Percentiles rank a stretch among this genome's conserved stretches.
Evolutionary conservation across 2,113 vertebrate species (phyloP).

Genomic region (Anser cygnoides): DNA sequence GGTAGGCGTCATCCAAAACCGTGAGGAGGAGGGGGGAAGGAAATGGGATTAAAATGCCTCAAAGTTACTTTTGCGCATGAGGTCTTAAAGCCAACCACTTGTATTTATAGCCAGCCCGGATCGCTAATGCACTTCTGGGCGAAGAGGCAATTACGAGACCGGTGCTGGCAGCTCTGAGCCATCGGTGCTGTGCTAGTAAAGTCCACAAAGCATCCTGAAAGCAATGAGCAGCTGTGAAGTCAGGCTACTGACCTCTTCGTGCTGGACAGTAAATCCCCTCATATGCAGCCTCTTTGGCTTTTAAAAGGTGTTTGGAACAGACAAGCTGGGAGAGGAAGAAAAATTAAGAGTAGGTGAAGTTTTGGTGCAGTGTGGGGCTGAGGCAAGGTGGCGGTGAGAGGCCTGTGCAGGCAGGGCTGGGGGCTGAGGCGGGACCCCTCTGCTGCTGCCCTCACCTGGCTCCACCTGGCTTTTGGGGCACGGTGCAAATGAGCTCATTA

Average conservation of each 20-base stretch:
- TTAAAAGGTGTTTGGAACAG: background rate
- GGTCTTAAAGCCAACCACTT: background rate
- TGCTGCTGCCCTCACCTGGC: accelerated
- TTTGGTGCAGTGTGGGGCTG: accelerated
- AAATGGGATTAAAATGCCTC: background rate
- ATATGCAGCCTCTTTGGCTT: background rate
- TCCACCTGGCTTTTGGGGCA: background rate
- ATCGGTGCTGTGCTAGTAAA: accelerated
- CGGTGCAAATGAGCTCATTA: background rate
- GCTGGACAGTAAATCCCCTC: background rate
- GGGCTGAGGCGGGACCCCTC: background rate
- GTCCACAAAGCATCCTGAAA: background rate
- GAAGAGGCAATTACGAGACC: background rate
- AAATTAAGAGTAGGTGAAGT: background rate
- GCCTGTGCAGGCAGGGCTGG: too few species aligned
- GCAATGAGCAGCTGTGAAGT: background rate
- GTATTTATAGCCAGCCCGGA: background rate
- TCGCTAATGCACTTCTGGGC: background rate
- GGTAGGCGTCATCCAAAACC: background rate
- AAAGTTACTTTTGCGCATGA: background rate
- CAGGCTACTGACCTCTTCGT: background rate
- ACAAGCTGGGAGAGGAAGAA: background rate
- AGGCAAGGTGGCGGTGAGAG: background rate
- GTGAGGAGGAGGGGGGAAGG: background rate
- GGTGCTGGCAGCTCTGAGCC: background rate